These are phyloP conservation scores for Garra rufa DNA, from an alignment of 2,113 vertebrate species.

Conservation along the genomic window DNA sequence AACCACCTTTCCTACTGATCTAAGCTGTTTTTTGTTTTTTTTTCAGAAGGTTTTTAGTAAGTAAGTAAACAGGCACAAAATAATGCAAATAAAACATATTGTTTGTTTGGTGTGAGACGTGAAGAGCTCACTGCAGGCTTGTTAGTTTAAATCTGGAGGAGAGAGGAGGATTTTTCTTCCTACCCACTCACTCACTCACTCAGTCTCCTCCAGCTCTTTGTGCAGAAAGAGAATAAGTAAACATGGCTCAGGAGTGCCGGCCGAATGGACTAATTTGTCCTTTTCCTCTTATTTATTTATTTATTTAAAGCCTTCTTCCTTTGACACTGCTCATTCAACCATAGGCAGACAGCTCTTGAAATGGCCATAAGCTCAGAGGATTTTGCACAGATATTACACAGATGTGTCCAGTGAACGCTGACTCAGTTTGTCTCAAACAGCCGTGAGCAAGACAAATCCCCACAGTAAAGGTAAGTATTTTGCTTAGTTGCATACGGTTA, in stretches of 20 bases:
- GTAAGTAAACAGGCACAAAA: no score
- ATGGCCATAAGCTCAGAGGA: not conserved
- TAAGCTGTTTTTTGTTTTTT: no score
- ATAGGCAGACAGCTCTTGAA: constrained; percentile 38
- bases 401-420: not conserved
- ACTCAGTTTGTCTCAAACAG: not conserved
- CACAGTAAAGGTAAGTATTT: not conserved
- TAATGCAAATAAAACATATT: not conserved
- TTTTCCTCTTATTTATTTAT: constrained; percentile 18
- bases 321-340: constrained; percentile 57
- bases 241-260: constrained; percentile 66
- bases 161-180: constrained; percentile 70
- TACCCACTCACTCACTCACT: not conserved
- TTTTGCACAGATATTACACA: constrained; percentile 3
- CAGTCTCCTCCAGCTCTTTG: constrained; percentile 50
- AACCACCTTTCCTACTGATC: not conserved
- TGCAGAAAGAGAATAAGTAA: constrained; percentile 73
- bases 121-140: constrained; percentile 36
- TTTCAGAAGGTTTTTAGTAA: no score
- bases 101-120: constrained; percentile 53
- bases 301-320: constrained; percentile 42
- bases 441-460: not conserved
- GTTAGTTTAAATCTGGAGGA: constrained; percentile 65
- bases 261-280: constrained; percentile 60
- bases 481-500: not conserved